Percentiles rank a stretch among this genome's conserved stretches.
Evolutionary conservation across 2,113 vertebrate genomes (phyloP).

Genomic region (Callionymus lyra): DNA sequence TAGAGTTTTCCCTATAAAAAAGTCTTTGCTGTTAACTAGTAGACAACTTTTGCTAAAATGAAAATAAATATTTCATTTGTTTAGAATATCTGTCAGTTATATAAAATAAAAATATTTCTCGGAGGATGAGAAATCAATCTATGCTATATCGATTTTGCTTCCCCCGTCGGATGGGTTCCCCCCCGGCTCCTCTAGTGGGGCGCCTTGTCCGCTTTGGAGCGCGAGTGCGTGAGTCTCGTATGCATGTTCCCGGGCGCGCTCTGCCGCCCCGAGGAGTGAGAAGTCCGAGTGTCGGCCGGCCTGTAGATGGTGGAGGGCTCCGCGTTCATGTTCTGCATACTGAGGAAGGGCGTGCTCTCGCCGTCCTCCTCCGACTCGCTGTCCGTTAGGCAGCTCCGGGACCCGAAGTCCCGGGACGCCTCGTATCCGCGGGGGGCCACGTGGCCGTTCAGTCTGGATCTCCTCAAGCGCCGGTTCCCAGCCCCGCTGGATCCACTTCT

Average conservation of each 20-base stretch:
- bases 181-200: slow-evolving; percentile 81
- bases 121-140: slow-evolving; percentile 72
- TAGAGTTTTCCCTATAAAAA: slow-evolving; percentile 99
- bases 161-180: slow-evolving; percentile 50
- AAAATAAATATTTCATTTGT: slow-evolving; percentile 99
- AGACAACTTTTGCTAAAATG: slow-evolving; percentile 99
- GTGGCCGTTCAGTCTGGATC: slow-evolving; percentile 88
- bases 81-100: slow-evolving; percentile 96
- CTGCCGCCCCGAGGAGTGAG: slow-evolving; percentile 78
- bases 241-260: slow-evolving; percentile 70
- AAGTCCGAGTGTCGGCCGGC: slow-evolving; percentile 87
- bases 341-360: slow-evolving; percentile 93
- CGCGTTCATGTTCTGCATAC: slow-evolving; percentile 83
- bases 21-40: slow-evolving; percentile 98
- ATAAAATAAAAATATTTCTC: slow-evolving; percentile 99
- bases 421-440: slow-evolving; percentile 83
- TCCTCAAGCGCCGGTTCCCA: slow-evolving; percentile 80
- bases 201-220: slow-evolving; percentile 79
- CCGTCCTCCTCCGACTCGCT: slow-evolving; percentile 87
- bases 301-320: slow-evolving; percentile 81
- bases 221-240: slow-evolving; percentile 73
- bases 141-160: slow-evolving; percentile 72
- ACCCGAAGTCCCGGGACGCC: slow-evolving; percentile 82
- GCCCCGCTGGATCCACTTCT: slow-evolving; percentile 66
- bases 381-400: slow-evolving; percentile 88